Percentiles rank a stretch among this genome's conserved stretches.
Conservation (phyloP, 1,140 invertebrate species). For the Drosophila lini region DNA sequence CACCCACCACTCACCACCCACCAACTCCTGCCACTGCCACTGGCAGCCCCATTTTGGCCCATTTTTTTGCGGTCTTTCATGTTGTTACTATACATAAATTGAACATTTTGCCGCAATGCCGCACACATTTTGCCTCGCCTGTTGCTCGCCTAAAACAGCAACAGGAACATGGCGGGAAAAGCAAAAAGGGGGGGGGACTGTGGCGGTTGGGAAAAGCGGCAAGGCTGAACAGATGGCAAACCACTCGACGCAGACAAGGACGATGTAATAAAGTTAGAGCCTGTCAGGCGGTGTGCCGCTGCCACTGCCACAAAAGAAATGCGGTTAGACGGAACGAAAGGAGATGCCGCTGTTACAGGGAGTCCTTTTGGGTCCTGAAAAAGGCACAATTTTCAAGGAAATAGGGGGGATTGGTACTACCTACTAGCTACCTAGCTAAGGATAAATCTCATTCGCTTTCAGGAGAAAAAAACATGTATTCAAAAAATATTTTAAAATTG, state of each 20-base stretch:
- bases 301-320: slow-evolving; percentile 66
- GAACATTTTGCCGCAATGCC: slow-evolving; percentile 75
- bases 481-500: no score
- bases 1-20: neutral
- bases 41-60: slow-evolving; percentile 10
- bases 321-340: slow-evolving; percentile 57
- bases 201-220: slow-evolving; percentile 2
- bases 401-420: neutral
- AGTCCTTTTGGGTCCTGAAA: neutral
- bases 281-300: slow-evolving; percentile 62
- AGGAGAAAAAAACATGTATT: neutral
- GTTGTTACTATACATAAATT: slow-evolving; percentile 67
- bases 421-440: neutral
- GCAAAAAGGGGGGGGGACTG: neutral
- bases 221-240: slow-evolving; percentile 49
- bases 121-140: slow-evolving; percentile 68
- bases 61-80: slow-evolving; percentile 49
- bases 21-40: neutral
- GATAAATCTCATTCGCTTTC: neutral
- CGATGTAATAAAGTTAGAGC: slow-evolving; percentile 76
- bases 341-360: neutral
- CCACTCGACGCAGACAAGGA: slow-evolving; percentile 67
- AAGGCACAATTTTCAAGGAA: neutral
- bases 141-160: slow-evolving; percentile 45
- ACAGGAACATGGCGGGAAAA: neutral